These are phyloP conservation scores for Brachyptera risi DNA, from an alignment of 2,888 invertebrate genomes.

Conservation along the genomic window DNA sequence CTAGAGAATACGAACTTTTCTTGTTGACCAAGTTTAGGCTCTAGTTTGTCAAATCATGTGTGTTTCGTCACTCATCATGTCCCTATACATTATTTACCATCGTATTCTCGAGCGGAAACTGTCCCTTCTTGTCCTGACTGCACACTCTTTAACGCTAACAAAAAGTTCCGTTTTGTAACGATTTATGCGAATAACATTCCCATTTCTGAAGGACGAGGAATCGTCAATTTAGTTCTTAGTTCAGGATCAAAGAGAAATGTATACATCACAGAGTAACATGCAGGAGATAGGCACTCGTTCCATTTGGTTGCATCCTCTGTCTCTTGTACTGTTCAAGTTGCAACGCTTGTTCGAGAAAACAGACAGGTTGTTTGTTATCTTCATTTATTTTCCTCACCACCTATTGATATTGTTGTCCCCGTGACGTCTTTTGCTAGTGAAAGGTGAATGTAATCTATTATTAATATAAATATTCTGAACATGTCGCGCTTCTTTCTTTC, in stretches of 20 bases:
- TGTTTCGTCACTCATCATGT: background rate
- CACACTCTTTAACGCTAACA: background rate
- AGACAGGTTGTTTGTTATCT: background rate
- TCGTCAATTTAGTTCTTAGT: constrained; percentile 8
- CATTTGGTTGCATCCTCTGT: constrained; percentile 40
- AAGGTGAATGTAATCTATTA: too few species aligned
- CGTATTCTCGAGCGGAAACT: background rate
- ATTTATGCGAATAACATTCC: background rate
- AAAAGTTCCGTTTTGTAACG: background rate
- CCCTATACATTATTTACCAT: background rate
- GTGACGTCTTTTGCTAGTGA: too few species aligned
- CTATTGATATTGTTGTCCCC: too few species aligned
- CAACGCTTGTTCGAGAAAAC: background rate
- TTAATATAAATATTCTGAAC: too few species aligned
- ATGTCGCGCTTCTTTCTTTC: too few species aligned
- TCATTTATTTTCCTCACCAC: background rate
- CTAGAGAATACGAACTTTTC: background rate
- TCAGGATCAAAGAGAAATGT: constrained; percentile 31
- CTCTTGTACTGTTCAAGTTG: constrained; percentile 32
- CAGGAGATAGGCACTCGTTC: constrained; percentile 38
- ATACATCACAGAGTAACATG: constrained; percentile 36
- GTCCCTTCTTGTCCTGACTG: background rate
- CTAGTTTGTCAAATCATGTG: background rate
- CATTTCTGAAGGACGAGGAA: background rate
- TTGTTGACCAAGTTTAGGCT: background rate